These are phyloP conservation scores for Nannobrachium achirus DNA, from an alignment of 2,113 vertebrate species.

Conservation along the genomic window DNA sequence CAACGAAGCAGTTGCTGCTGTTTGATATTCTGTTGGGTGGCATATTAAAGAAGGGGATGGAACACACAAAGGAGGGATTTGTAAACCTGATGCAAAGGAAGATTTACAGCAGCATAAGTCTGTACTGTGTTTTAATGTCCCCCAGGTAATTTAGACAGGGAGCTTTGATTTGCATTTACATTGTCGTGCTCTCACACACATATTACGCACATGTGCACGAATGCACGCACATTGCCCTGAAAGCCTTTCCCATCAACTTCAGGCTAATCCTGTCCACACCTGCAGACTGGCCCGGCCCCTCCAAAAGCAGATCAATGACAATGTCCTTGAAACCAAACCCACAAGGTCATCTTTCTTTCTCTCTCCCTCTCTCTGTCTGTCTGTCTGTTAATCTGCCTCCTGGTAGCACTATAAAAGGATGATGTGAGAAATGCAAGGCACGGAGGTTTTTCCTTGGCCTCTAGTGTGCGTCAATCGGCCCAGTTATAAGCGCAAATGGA, in stretches of 20 bases:
- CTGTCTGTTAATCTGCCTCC: neutral
- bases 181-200: too few relatives aligned
- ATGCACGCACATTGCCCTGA: constrained; percentile 17
- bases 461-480: too few relatives aligned
- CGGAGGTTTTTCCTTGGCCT: too few relatives aligned
- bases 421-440: too few relatives aligned
- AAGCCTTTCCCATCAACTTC: constrained; percentile 23
- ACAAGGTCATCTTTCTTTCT: constrained; percentile 54
- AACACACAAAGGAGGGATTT: constrained; percentile 52
- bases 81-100: constrained; percentile 39
- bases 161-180: neutral
- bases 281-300: constrained; percentile 37
- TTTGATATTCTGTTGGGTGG: constrained; percentile 51
- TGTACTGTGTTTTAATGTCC: constrained; percentile 47
- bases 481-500: too few relatives aligned
- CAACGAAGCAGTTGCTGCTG: constrained; percentile 24
- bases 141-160: constrained; percentile 39
- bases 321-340: constrained; percentile 56
- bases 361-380: neutral
- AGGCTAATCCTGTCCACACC: constrained; percentile 51
- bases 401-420: too few relatives aligned
- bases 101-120: constrained; percentile 28
- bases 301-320: constrained; percentile 56
- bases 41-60: constrained; percentile 57
- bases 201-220: constrained; percentile 1